phyloP scores from a whole-genome alignment of 2,888 invertebrate genomes.

The Heliconius sara region DNA sequence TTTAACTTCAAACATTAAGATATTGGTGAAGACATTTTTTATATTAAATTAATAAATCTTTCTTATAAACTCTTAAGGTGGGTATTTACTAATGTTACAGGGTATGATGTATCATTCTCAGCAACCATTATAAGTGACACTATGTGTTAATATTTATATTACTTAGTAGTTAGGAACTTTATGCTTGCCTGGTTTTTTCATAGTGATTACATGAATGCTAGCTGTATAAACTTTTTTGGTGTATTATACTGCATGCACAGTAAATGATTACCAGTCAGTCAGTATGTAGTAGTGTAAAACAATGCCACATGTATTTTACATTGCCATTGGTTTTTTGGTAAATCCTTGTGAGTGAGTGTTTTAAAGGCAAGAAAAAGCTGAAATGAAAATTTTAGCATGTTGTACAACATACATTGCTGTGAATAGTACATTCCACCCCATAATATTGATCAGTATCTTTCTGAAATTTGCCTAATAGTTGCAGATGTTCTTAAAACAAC shows the following conservation, averaged over 20 bases:
- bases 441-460: not conserved
- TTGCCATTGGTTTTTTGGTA: no score
- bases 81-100: not conserved
- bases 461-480: conserved; percentile 17
- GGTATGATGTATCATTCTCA: not conserved
- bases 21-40: conserved; percentile 65
- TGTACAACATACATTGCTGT: not conserved
- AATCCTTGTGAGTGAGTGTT: no score
- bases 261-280: not conserved
- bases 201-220: not conserved
- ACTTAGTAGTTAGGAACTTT: not conserved
- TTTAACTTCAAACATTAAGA: conserved; percentile 66
- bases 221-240: not conserved
- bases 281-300: no score
- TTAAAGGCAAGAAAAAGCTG: not conserved
- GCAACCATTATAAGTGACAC: not conserved
- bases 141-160: not conserved
- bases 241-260: no score
- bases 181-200: not conserved
- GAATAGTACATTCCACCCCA: not conserved
- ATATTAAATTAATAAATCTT: conserved; percentile 68
- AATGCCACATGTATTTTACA: no score
- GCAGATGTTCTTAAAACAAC: not conserved
- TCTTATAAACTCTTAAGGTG: conserved; percentile 47
- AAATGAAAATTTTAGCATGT: not conserved